Evolutionary conservation across 1,140 invertebrate species (phyloP).

Genomic region (Polypedilum pembai): DNA sequence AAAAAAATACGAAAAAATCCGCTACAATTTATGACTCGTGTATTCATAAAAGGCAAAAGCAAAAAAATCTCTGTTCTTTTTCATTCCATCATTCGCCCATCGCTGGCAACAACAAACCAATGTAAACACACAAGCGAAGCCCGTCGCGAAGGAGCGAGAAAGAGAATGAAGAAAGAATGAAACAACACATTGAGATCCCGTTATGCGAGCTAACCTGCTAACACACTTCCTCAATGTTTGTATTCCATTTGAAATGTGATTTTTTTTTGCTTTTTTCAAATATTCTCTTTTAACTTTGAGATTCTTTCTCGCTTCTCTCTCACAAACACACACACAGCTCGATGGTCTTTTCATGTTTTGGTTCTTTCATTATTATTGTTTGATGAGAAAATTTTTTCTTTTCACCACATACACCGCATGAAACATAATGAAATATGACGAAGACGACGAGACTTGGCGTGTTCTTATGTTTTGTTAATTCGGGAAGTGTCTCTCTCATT

Average conservation of each 20-base stretch:
- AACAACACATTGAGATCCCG: constrained; percentile 24
- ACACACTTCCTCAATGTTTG: constrained; percentile 26
- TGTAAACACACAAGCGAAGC: neutral
- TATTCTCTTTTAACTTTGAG: constrained; percentile 9
- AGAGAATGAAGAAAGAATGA: constrained; percentile 17
- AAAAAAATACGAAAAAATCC: constrained; percentile 24
- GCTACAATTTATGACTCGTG: constrained; percentile 26
- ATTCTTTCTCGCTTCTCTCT: neutral
- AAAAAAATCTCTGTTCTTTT: neutral
- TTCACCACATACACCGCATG: neutral
- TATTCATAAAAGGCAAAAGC: constrained; percentile 25
- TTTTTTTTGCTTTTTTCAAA: constrained; percentile 20
- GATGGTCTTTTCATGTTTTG: constrained; percentile 19
- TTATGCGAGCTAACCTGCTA: constrained; percentile 19
- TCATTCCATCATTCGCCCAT: neutral
- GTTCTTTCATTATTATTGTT: neutral
- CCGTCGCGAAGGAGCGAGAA: neutral
- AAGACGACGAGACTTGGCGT: constrained; percentile 8
- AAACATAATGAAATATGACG: neutral
- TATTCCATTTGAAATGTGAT: constrained; percentile 28
- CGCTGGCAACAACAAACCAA: neutral
- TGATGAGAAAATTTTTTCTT: constrained; percentile 18
- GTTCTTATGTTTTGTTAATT: neutral
- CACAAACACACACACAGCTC: neutral
- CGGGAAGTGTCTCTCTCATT: neutral